Base-by-base conservation (phyloP, 2,797 vertebrate genomes). In the Lepilemur septentrionalis region DNA sequence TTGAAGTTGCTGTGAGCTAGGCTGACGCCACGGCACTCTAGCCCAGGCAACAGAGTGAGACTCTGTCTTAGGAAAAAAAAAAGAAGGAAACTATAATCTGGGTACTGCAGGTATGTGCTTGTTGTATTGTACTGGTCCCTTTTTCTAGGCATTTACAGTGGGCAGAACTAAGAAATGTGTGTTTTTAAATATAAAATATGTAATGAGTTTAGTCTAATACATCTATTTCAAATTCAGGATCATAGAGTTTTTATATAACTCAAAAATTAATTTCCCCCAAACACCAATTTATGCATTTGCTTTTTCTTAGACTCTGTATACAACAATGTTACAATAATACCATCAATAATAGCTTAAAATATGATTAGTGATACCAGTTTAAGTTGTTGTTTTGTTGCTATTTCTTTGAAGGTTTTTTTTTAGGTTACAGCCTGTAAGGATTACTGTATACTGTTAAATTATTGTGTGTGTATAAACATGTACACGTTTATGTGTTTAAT, bases 361-460 rank as follows among this genome's bases (percentile, higher is more conserved):
- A 22, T 61, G 4, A 35, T 84, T 96, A 81, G 12, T 52, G 48
- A 57, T 85, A 82, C 22, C 57, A 59, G 87, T 82, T 78, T 89
- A 35, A 95, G 55, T 67, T 87, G 18, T 25, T 96, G 6, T 90
- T 95, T 93, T 85, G 14, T 89, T 59, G 14, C 83, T 87, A 13
- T 50, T 85, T 25, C 48, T 93, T 95, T 88, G 61, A 86, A 73
- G 76, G 92, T 93, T 18, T 75, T 93, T 96, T 94, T 92, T 86
- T 91, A 57, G 30, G 35, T 55, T 89, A 73, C 70, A 70, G 65
- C n/a, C 12, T 69, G 30, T 59, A 32, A 90, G 38, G 50, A 61
- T 32, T 55, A 43, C 30, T 50, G 30, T 48, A 76, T 81, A 61
- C n/a, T 83, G 18, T 80, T 92, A 84, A 82, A 50, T 94, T 75